Base-by-base conservation (phyloP, 2,113 vertebrate species). In the Okapia johnstoni region DNA sequence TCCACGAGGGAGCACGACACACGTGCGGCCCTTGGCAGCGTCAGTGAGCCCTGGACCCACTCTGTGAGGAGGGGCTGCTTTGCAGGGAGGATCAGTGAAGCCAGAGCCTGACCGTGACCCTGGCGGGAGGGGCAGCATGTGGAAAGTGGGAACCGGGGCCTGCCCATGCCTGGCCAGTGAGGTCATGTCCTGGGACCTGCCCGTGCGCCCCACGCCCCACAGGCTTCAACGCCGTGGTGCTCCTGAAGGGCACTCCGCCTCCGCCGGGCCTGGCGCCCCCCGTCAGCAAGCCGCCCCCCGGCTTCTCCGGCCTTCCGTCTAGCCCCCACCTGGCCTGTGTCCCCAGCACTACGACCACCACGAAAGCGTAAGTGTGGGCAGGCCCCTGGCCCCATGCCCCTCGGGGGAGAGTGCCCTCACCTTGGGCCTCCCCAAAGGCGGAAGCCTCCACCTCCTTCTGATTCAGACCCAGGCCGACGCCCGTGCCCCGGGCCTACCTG, bases 151-250 rank as follows among this genome's bases (percentile, higher is more conserved):
- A 7, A 36, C 28, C 7, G 0, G 40, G 80, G 46, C 66, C 46
- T 43, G 52, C 43, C 52, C 26, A 19, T 25, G 40, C 55, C 16
- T 21, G 16, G 33, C 43, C 36, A 70, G 21, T 3, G 8, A 66
- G 89, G 55, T 88, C 70, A 50, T 1, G 19, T 48, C 23, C 43
- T 3, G 17, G 63, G 61, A 54, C 83, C 85, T 97, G 58, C 6
- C 54, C 2, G 0, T 87, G 61, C 30, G 19, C 77, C 66, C 30
- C 21, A 3, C 91, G 76, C 28, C 57, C 40, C 79, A 33, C 97
- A 99, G 99, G 99, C 83, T 99, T 99, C 98, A 99, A 99, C 98
- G 98, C 98, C 8, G 99, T 99, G 97, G 99, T 99, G 98, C 99
- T 99, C 13, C n/a, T 99, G 58, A 99, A 99, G 98, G 98, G 96